Percentiles rank a stretch among this genome's conserved stretches.
Conservation (phyloP, 2,113 vertebrate genomes). For the Macroglossus sobrinus region DNA sequence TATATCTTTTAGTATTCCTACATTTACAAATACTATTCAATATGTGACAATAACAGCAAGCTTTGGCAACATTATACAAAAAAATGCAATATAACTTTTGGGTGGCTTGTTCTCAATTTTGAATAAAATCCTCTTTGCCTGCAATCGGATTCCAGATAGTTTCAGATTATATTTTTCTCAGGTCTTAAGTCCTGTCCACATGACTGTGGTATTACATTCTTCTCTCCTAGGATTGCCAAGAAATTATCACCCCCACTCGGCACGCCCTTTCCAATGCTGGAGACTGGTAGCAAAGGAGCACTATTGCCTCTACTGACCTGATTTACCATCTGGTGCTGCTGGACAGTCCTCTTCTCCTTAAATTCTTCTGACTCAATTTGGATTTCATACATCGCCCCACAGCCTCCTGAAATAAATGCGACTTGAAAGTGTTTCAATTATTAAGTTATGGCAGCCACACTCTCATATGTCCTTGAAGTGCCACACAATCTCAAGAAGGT, state of each 20-base stretch:
- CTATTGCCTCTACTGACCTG: constrained; percentile 81
- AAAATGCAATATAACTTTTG: background rate
- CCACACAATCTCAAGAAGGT: background rate
- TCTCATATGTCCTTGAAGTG: background rate
- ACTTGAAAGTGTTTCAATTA: background rate
- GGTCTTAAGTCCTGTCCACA: background rate
- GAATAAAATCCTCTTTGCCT: background rate
- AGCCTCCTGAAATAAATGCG: constrained; percentile 86
- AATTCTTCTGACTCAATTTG: constrained; percentile 95
- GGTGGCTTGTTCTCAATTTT: background rate
- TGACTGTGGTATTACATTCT: background rate
- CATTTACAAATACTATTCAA: background rate
- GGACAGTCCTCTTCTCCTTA: constrained; percentile 90
- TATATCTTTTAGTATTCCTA: background rate
- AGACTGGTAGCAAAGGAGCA: background rate
- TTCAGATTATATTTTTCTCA: background rate
- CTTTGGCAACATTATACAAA: background rate
- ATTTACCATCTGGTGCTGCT: constrained; percentile 96
- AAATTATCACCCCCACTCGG: accelerated
- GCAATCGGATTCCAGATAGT: background rate
- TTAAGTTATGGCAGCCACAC: background rate
- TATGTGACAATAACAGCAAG: background rate
- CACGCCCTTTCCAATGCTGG: background rate
- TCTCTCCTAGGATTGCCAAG: background rate
- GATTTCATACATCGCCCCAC: constrained; percentile 97